These are phyloP conservation scores for Mesodorylaimus sp. DNA, from an alignment of 2,888 invertebrate species.

Conservation along the genomic window DNA sequence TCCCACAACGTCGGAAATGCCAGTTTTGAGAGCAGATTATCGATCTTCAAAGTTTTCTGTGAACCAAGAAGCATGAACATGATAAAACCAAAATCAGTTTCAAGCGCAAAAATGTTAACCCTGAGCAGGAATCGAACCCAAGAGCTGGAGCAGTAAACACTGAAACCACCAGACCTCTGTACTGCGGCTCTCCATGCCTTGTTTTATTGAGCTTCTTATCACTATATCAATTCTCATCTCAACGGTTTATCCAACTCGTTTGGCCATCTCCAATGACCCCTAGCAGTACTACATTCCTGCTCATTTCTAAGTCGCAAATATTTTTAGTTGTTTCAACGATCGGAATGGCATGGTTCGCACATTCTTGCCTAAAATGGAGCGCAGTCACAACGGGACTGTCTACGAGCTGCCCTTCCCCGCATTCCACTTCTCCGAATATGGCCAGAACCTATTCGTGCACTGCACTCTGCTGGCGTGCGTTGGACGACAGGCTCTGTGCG, in stretches of 20 bases:
- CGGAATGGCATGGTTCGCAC: constrained; percentile 8
- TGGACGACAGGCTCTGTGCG: constrained; percentile 1
- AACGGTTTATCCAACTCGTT: neutral
- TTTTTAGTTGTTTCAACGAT: constrained; percentile 9
- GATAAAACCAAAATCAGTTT: no score
- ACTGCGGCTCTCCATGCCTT: no score
- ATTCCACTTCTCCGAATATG: constrained; percentile 9
- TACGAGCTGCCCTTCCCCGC: constrained; percentile 9
- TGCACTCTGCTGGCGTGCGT: constrained; percentile 11
- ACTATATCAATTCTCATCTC: neutral
- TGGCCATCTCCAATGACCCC: no score
- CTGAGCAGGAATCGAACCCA: no score
- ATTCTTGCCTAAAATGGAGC: constrained; percentile 10
- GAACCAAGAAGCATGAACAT: no score
- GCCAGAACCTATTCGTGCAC: constrained; percentile 9
- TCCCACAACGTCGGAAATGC: no score
- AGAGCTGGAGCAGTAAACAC: no score
- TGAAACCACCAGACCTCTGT: no score
- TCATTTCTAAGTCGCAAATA: neutral
- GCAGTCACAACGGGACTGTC: constrained; percentile 1
- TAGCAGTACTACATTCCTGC: no score
- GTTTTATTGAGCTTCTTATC: neutral
- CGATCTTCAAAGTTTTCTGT: no score
- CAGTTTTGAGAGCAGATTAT: no score
- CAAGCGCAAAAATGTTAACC: no score